Conservation (phyloP, 2,113 vertebrate genomes). For the Madoqua kirkii region DNA sequence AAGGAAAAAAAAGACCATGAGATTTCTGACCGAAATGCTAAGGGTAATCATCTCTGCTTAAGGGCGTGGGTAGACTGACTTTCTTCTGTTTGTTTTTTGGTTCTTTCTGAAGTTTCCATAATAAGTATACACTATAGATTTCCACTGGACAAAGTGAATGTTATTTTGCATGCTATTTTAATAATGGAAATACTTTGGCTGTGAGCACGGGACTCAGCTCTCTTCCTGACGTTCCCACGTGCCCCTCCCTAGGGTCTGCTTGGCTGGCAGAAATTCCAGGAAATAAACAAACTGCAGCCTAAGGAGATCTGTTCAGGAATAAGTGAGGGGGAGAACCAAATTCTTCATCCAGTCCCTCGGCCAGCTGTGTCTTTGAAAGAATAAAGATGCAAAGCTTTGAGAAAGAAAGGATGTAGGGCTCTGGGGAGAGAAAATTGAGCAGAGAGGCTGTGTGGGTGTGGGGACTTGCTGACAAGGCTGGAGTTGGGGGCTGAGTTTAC, state of each 20-base stretch:
- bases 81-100: neutral
- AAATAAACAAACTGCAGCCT: neutral
- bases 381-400: neutral
- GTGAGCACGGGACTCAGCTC: neutral
- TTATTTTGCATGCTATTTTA: neutral
- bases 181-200: neutral
- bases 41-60: neutral
- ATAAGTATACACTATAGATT: neutral
- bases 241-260: neutral
- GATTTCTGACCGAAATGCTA: neutral
- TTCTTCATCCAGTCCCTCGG: neutral
- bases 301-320: neutral
- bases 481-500: neutral
- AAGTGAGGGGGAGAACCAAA: neutral
- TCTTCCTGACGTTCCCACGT: neutral
- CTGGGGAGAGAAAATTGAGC: neutral
- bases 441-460: neutral
- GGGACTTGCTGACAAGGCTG: neutral
- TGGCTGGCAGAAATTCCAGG: neutral
- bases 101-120: neutral
- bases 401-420: neutral
- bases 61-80: neutral
- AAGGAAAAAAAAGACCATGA: neutral
- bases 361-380: slow-evolving; percentile 6
- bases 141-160: neutral